Base-by-base conservation (phyloP, 2,888 invertebrate genomes). In the Mythimna albipuncta region DNA sequence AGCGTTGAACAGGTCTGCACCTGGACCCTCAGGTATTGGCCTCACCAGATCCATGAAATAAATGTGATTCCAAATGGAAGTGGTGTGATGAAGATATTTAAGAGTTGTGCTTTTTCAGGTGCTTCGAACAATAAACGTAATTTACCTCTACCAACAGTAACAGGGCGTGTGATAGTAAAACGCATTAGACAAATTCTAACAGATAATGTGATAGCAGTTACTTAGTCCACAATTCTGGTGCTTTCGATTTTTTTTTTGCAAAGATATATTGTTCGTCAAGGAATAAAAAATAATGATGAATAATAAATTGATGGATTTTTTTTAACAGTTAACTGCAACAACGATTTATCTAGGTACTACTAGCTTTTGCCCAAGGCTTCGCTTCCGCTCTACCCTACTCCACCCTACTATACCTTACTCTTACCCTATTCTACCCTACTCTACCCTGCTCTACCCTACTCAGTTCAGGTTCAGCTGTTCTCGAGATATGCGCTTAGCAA, bases 91-190 rank as follows among this genome's bases (percentile, higher is more conserved):
- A 66, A 72, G 72, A 76, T 64, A 76, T 72, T 80, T 67, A 79
- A 47, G 67, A n/a, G 26, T 83, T 80, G 10, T 70, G 58, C 32
- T 65, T 80, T 83, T 85, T 86, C 86, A 85, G 85, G 83, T 86
- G 35, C 64, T 67, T 52, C 70, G 32, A 65, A 61, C 62, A 35
- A 58, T 50, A 13, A 62, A 58, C 66, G 41, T 71, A 54, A 57
- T 67, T 65, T 67, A 44, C 55, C 80, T 64, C 54, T 77, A 38
- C 62, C 70, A 65, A 54, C 69, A 65, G 58, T 63, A 70, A 6
- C 66, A 55, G 81, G 84, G 55, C 62, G 50, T 64, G 54, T 57
- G 19, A 75, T 83, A 64, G 32, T 75, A 64, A 75, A 67, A 6
- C 64, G 58, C 35, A 75, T 83, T 55, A 67, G 47, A 68, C 32